These are phyloP conservation scores for Drosophila busckii DNA, from an alignment of 1,140 invertebrate genomes.

Conservation along the genomic window DNA sequence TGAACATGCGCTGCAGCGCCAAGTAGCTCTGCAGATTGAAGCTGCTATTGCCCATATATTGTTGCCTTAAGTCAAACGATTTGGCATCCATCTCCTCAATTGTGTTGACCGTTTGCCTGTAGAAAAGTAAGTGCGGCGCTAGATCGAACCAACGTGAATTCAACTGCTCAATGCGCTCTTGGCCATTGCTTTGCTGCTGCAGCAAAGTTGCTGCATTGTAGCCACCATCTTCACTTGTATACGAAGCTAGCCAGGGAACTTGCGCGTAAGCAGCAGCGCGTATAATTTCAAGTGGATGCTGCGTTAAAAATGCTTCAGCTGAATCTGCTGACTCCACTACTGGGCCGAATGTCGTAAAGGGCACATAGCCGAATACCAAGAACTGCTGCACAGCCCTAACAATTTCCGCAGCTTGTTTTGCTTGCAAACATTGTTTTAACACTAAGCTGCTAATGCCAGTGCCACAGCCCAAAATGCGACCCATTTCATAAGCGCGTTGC, in stretches of 20 bases:
- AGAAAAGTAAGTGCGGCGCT: constrained; percentile 9
- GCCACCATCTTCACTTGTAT: constrained; percentile 80
- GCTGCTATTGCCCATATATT: constrained; percentile 4
- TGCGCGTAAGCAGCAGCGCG: constrained; percentile 78
- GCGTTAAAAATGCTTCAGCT: constrained; percentile 72
- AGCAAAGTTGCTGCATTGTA: constrained; percentile 79
- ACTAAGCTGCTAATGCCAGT: constrained; percentile 58
- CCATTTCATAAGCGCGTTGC: constrained; percentile 81
- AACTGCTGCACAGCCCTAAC: constrained; percentile 30
- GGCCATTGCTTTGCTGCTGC: not conserved
- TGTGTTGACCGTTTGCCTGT: not conserved
- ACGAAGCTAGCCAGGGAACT: constrained; percentile 80
- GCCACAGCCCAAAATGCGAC: constrained; percentile 81
- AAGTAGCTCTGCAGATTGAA: constrained; percentile 8
- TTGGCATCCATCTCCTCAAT: constrained; percentile 8
- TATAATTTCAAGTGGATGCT: constrained; percentile 78
- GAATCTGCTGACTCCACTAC: constrained; percentile 77
- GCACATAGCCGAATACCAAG: constrained; percentile 80
- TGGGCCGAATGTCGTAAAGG: constrained; percentile 81
- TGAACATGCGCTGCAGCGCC: constrained; percentile 24
- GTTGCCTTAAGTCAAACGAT: constrained; percentile 6
- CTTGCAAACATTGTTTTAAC: constrained; percentile 81
- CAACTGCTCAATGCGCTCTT: not conserved
- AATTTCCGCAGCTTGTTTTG: constrained; percentile 69
- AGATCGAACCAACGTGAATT: constrained; percentile 33